Evolutionary conservation across 1,140 invertebrate genomes (phyloP).

Genomic region (Pantala flavescens): DNA sequence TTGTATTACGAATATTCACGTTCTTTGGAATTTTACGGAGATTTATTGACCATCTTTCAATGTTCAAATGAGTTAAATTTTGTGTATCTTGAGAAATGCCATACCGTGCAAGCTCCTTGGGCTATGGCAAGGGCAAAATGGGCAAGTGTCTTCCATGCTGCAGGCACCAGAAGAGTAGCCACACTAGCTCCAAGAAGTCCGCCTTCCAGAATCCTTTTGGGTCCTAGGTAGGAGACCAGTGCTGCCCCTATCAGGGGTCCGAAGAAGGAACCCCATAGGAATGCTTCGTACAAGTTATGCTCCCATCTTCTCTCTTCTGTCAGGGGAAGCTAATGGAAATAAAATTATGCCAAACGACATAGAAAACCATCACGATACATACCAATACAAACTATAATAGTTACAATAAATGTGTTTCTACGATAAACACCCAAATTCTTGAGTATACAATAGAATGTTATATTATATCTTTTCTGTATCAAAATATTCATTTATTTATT

Average conservation of each 20-base stretch:
- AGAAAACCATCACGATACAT: too few relatives aligned
- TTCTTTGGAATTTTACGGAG: too few relatives aligned
- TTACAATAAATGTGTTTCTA: too few relatives aligned
- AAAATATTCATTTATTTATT: too few relatives aligned
- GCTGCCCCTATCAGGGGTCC: slow-evolving; percentile 44
- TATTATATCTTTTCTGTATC: too few relatives aligned
- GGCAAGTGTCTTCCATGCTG: slow-evolving; percentile 45
- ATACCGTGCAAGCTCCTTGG: slow-evolving; percentile 46
- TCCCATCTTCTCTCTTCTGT: slow-evolving; percentile 16
- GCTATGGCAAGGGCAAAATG: slow-evolving; percentile 43
- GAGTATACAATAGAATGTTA: too few relatives aligned
- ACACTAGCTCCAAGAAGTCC: slow-evolving; percentile 43
- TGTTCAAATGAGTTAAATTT: too few relatives aligned
- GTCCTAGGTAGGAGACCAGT: slow-evolving; percentile 44
- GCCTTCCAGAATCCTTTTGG: slow-evolving; percentile 43
- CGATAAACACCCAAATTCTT: too few relatives aligned
- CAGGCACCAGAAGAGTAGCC: slow-evolving; percentile 42
- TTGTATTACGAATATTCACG: too few relatives aligned
- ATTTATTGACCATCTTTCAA: too few relatives aligned
- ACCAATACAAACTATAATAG: too few relatives aligned
- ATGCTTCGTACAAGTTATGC: slow-evolving; percentile 26
- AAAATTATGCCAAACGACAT: not conserved
- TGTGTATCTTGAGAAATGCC: slow-evolving; percentile 18
- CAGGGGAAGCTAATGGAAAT: slow-evolving; percentile 17
- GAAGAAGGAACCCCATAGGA: slow-evolving; percentile 45